phyloP scores from a whole-genome alignment of 2,797 vertebrate genomes.

The Tamandua tetradactyla region DNA sequence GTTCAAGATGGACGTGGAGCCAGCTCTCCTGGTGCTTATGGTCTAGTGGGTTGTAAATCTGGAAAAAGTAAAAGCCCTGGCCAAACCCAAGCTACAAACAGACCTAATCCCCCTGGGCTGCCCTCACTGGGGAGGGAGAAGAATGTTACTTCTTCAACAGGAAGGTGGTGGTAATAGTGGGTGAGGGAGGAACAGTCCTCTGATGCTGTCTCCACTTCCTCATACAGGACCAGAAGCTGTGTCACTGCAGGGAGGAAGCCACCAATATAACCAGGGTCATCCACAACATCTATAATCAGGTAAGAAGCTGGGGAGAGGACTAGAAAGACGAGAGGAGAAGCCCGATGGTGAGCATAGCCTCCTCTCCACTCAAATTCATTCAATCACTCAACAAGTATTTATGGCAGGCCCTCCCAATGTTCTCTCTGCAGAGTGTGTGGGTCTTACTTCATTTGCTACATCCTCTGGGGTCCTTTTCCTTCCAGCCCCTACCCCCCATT shows the following conservation, averaged over 20 bases:
- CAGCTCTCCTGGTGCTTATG: background rate
- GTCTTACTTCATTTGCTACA: background rate
- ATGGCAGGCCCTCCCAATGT: background rate
- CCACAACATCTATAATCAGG: slow-evolving; percentile 69
- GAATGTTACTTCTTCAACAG: background rate
- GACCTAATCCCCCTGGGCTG: background rate
- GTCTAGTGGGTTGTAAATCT: background rate
- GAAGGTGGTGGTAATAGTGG: fast-evolving
- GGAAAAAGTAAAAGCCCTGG: background rate
- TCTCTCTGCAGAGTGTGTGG: background rate
- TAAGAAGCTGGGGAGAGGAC: background rate
- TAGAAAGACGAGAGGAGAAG: background rate
- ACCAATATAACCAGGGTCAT: slow-evolving; percentile 57
- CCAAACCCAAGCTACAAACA: background rate
- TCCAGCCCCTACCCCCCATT: background rate
- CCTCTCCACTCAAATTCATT: background rate
- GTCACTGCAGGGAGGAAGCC: slow-evolving; percentile 66
- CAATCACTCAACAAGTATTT: background rate
- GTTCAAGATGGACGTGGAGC: background rate
- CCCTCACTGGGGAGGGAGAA: background rate
- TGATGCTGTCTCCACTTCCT: background rate
- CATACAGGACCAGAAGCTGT: slow-evolving; percentile 50
- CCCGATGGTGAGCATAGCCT: background rate
- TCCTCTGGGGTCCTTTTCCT: background rate
- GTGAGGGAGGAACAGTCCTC: background rate